Evolutionary conservation across 2,113 vertebrate genomes (phyloP).

Genomic region (Chamaea fasciata): DNA sequence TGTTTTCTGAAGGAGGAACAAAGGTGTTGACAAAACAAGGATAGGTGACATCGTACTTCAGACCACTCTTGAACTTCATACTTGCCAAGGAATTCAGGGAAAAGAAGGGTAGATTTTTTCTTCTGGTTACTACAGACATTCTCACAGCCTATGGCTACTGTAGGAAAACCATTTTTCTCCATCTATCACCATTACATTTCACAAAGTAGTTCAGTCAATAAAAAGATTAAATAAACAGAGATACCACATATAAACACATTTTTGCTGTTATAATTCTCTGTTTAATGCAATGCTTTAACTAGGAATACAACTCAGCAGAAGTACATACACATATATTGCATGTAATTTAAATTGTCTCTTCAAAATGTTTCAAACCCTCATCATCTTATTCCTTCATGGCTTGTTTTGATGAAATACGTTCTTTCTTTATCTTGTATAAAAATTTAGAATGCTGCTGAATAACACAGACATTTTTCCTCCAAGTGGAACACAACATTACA

Average conservation of each 20-base stretch:
- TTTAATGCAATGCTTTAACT: slow-evolving; percentile 45
- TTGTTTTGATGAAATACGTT: not conserved
- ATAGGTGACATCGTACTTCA: not conserved
- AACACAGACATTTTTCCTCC: not conserved
- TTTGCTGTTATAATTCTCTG: slow-evolving; percentile 47
- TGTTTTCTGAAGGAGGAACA: not conserved
- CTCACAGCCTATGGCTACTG: not conserved
- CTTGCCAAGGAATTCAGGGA: not conserved
- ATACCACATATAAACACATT: slow-evolving; percentile 34
- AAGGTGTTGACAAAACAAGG: not conserved
- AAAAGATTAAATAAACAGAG: not conserved
- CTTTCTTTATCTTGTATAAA: not conserved
- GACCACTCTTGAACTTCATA: not conserved
- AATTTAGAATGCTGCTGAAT: not conserved
- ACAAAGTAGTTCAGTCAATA: not conserved
- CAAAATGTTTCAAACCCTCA: not conserved
- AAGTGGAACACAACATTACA: not conserved
- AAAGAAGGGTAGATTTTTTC: not conserved
- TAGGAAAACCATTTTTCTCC: not conserved
- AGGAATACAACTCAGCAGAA: slow-evolving; percentile 47
- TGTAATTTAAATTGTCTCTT: slow-evolving; percentile 28
- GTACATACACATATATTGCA: slow-evolving; percentile 42
- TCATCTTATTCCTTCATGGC: not conserved
- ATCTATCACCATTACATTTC: not conserved
- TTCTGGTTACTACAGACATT: not conserved